Evolutionary conservation across 1,140 invertebrate genomes (phyloP), one percentile per base, ranked within the genome.

Genomic region (Polyergus mexicanus): DNA sequence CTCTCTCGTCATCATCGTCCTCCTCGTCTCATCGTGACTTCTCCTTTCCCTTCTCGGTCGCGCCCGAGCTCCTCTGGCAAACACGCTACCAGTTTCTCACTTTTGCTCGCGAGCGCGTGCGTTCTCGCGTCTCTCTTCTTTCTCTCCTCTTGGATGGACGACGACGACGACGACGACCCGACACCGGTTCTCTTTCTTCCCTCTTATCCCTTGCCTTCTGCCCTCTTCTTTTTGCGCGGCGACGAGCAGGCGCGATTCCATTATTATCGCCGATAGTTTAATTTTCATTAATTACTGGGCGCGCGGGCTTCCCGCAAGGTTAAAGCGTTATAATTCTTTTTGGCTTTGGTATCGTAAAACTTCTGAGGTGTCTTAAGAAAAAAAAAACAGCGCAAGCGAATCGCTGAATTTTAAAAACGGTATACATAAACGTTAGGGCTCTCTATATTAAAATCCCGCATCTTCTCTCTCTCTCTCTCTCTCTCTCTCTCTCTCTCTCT

Each of bases 41-140:
- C 80, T 78, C 66, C 38, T 88, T 75, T 68, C 35, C 77, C 74
- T 89, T 74, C 62, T 60, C 35, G 47, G 47, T 76, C 88, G 84
- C 69, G 76, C 65, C 74, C 76, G 51, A 88, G 88, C 75, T 72
- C 58, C 58, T 66, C 76, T 25, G 77, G 80, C 88, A 88, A 56
- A 86, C 85, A 85, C 84, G 78, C 85, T 86, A 75, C 84, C 72
- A 88, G 84, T 89, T 89, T 86, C 88, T 86, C 88, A 81, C 87
- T 88, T 89, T 86, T 89, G 88, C 84, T 86, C 88, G 56, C 74
- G 54, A 88, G 84, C 44, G 76, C 28, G 71, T 22, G 35, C 6
- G 35, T 72, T 68, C 56, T 87, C 75, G 62, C 66, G 38, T 87
- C 66, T 72, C 32, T 56, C 51, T 68, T 89, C 72, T 58, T 56